Evolutionary conservation across 2,888 invertebrate species (phyloP).

Genomic region (Spodoptera picta): DNA sequence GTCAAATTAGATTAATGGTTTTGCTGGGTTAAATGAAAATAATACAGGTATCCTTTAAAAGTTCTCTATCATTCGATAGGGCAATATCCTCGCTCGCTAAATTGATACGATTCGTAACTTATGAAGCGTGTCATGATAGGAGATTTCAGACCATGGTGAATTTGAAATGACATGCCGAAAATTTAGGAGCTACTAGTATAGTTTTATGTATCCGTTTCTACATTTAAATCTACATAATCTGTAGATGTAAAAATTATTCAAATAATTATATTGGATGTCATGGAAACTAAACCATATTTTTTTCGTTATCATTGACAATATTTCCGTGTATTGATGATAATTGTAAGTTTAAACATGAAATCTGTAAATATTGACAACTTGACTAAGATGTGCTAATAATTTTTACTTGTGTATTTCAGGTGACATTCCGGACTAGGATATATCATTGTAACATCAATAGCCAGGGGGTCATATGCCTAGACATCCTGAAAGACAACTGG

Average conservation of each 20-base stretch:
- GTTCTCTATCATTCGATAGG: constrained; percentile 2
- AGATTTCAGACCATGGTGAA: neutral
- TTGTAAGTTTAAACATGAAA: neutral
- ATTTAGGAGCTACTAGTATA: neutral
- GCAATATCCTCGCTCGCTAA: constrained; percentile 23
- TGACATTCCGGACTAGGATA: constrained; percentile 98
- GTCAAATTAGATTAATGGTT: neutral
- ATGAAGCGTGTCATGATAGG: constrained; percentile 2
- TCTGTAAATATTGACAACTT: neutral
- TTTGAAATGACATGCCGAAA: neutral
- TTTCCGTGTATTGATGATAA: too few relatives aligned
- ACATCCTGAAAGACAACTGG: constrained; percentile 99
- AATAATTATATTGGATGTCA: too few relatives aligned
- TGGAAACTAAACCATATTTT: too few relatives aligned
- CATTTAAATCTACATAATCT: too few relatives aligned
- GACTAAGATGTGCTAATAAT: constrained; percentile 4
- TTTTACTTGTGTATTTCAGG: constrained; percentile 79
- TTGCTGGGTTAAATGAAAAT: neutral
- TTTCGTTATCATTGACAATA: too few relatives aligned
- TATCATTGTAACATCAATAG: constrained; percentile 99
- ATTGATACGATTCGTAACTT: constrained; percentile 19
- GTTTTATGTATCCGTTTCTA: too few relatives aligned
- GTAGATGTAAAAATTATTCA: too few relatives aligned
- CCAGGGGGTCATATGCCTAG: constrained; percentile 99
- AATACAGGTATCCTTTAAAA: neutral